Percentiles rank a stretch among this genome's conserved stretches.
Conservation (phyloP, 2,113 vertebrate genomes). For the Nothoprocta perdicaria region DNA sequence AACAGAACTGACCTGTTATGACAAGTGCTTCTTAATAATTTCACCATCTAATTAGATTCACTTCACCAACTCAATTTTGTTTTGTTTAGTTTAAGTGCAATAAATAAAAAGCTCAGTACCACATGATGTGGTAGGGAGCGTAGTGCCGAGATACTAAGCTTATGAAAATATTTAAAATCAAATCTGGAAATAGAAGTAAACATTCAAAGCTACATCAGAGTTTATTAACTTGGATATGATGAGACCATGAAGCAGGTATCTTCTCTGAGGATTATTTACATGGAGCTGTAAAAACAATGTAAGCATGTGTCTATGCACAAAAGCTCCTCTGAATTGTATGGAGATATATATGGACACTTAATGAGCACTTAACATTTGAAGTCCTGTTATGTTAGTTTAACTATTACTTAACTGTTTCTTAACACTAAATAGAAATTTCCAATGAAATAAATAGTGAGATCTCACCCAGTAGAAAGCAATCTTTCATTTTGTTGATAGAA, state of each 20-base stretch:
- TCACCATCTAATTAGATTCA: not conserved
- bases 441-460: not conserved
- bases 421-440: not conserved
- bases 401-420: not conserved
- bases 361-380: not conserved
- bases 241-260: not conserved
- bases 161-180: not conserved
- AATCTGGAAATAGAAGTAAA: not conserved
- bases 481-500: not conserved
- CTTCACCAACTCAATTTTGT: not conserved
- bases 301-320: rapidly evolving
- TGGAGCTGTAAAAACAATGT: not conserved
- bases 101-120: not conserved
- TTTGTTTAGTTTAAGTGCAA: not conserved
- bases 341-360: not conserved
- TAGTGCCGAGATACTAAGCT: not conserved
- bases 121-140: not conserved
- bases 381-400: not conserved
- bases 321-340: not conserved
- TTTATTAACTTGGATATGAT: not conserved
- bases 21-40: not conserved
- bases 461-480: not conserved
- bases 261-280: not conserved
- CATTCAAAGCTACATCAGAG: not conserved
- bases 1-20: not conserved